Percentiles rank a stretch among this genome's conserved stretches.
phyloP scores from a whole-genome alignment of 2,797 vertebrate species.

The Danionella dracula region DNA sequence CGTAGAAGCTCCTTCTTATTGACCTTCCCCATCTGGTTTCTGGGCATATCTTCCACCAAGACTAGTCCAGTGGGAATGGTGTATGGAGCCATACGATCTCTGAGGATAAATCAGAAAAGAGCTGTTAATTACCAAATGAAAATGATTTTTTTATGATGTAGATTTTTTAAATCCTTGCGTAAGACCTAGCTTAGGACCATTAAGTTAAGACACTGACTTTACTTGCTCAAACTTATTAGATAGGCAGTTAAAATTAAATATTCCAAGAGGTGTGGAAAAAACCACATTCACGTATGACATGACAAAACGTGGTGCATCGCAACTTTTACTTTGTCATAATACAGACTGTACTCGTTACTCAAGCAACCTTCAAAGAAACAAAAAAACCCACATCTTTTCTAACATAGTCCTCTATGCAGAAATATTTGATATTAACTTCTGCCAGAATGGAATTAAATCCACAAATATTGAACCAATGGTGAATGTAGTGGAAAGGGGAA shows the following conservation, averaged over 20 bases:
- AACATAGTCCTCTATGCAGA: not conserved
- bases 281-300: too few relatives aligned
- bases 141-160: too few relatives aligned
- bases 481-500: conserved; percentile 57
- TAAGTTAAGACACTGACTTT: too few relatives aligned
- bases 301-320: too few relatives aligned
- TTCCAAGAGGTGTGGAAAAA: too few relatives aligned
- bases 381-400: not conserved
- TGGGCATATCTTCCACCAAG: conserved; percentile 84
- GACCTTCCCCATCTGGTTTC: conserved; percentile 96
- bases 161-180: too few relatives aligned
- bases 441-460: conserved; percentile 61
- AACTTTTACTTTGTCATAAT: too few relatives aligned
- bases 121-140: not conserved
- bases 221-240: too few relatives aligned
- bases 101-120: conserved; percentile 54
- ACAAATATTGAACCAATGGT: conserved; percentile 67
- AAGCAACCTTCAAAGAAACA: too few relatives aligned
- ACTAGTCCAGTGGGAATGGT: conserved; percentile 80
- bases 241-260: too few relatives aligned
- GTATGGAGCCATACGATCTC: conserved; percentile 79
- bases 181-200: not conserved
- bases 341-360: too few relatives aligned
- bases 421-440: conserved; percentile 45
- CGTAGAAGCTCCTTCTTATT: conserved; percentile 88